Conservation (phyloP, 2,888 invertebrate genomes). For the Euplagia quadripunctaria region DNA sequence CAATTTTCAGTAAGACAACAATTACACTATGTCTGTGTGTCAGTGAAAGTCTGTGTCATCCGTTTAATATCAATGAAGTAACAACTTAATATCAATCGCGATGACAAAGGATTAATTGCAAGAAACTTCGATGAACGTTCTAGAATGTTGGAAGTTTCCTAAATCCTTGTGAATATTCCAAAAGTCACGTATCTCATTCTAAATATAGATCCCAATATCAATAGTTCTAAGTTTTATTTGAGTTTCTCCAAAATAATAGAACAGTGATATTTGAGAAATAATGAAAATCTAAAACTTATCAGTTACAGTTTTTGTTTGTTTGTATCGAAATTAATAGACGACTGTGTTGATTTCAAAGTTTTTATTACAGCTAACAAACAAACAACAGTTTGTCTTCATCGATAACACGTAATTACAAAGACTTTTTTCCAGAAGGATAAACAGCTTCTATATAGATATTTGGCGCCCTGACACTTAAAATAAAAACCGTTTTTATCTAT, state of each 20-base stretch:
- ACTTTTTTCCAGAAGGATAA: not conserved
- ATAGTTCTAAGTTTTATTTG: not conserved
- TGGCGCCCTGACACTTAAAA: too few relatives aligned
- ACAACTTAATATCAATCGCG: not conserved
- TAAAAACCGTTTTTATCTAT: too few relatives aligned
- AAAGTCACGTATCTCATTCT: constrained; percentile 10
- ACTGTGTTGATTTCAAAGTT: not conserved
- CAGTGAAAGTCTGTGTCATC: not conserved
- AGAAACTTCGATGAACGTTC: constrained; percentile 1
- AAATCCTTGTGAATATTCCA: constrained; percentile 9
- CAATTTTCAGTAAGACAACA: too few relatives aligned
- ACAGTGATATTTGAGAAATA: not conserved
- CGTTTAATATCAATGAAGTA: too few relatives aligned
- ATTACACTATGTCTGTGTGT: too few relatives aligned
- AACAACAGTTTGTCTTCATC: not conserved
- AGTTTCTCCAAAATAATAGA: constrained; percentile 8
- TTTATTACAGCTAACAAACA: not conserved
- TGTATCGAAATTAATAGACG: not conserved
- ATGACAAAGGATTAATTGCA: constrained; percentile 4
- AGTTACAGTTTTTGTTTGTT: not conserved
- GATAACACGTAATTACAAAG: too few relatives aligned
- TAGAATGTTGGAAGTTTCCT: not conserved
- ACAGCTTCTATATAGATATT: too few relatives aligned
- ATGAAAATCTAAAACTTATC: not conserved
- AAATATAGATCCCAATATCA: not conserved